Conservation (phyloP, 2,888 invertebrate species). For the Ferrisia virgata region DNA sequence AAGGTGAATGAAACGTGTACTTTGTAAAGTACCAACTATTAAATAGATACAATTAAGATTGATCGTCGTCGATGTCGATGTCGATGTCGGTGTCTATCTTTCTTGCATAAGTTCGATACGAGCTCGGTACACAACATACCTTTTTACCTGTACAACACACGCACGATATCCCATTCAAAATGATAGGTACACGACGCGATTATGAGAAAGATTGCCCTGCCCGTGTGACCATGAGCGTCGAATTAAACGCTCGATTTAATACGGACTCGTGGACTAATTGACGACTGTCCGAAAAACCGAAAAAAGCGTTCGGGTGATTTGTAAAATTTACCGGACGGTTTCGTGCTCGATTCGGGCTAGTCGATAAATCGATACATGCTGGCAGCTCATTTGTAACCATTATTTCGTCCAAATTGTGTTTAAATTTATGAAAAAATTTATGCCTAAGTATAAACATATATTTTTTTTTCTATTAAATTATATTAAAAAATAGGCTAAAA, state of each 20-base stretch:
- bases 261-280: background rate
- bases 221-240: background rate
- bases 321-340: background rate
- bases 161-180: background rate
- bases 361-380: background rate
- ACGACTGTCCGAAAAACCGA: background rate
- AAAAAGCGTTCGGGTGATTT: background rate
- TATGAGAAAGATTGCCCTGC: background rate
- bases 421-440: no score
- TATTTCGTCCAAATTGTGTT: no score
- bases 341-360: background rate
- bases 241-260: slow-evolving; percentile 9
- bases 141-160: no score
- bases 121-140: no score
- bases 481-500: no score
- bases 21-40: no score
- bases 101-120: background rate
- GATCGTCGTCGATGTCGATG: background rate
- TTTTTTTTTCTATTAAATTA: no score
- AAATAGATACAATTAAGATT: background rate
- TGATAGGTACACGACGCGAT: background rate
- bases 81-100: no score
- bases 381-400: background rate
- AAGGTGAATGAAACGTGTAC: background rate
- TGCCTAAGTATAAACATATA: no score